Conservation (phyloP, 2,797 vertebrate genomes). For the Gouania willdenowi region DNA sequence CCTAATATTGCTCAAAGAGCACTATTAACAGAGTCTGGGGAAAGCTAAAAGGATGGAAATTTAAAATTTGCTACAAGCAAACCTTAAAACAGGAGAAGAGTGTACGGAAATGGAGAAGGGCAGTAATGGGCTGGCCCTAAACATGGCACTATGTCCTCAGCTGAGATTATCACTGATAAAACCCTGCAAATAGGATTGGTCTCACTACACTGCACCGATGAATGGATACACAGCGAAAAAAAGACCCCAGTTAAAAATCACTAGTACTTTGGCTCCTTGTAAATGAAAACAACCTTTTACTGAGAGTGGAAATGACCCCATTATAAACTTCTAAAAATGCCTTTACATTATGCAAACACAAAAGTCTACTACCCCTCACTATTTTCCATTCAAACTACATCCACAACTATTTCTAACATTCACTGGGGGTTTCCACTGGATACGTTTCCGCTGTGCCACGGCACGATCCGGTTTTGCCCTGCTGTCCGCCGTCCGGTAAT, state of each 20-base stretch:
- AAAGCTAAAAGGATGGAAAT: background rate
- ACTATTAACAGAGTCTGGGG: background rate
- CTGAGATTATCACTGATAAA: slow-evolving; percentile 30
- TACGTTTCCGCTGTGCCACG: too few species aligned
- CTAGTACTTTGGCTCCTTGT: slow-evolving; percentile 22
- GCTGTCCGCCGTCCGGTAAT: too few species aligned
- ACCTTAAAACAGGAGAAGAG: slow-evolving; percentile 8
- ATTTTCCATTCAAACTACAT: too few species aligned
- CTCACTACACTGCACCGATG: slow-evolving; percentile 13
- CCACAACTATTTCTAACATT: too few species aligned
- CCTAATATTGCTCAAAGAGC: slow-evolving; percentile 16
- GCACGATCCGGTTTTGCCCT: too few species aligned
- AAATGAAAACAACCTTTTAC: slow-evolving; percentile 34
- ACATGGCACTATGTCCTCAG: slow-evolving; percentile 1
- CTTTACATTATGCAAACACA: too few species aligned
- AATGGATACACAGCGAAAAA: slow-evolving; percentile 15
- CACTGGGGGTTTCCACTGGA: too few species aligned
- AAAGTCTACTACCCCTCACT: too few species aligned
- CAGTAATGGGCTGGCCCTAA: slow-evolving; percentile 59
- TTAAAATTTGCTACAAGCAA: slow-evolving; percentile 11
- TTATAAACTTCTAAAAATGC: slow-evolving; percentile 40
- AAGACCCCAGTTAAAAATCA: slow-evolving; percentile 43
- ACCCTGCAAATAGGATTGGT: slow-evolving; percentile 22
- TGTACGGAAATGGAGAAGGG: slow-evolving; percentile 23
- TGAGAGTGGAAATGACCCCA: slow-evolving; percentile 18